Evolutionary conservation across 2,888 invertebrate species (phyloP).

Genomic region (Altica lythri): DNA sequence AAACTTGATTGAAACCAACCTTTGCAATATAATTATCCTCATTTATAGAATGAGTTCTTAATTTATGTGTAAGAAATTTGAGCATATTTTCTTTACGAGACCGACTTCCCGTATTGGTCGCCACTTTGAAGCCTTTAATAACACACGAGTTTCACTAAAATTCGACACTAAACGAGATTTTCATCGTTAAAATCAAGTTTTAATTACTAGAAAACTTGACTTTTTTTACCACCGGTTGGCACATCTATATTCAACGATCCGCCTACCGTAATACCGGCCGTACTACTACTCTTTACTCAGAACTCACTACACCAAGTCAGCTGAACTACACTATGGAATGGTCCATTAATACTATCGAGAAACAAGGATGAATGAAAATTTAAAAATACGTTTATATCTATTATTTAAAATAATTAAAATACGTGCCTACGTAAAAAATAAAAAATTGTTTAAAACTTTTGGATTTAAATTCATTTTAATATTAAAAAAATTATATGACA

Average conservation of each 20-base stretch:
- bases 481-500: no score
- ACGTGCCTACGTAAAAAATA: neutral
- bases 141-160: conserved; percentile 26
- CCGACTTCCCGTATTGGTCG: conserved; percentile 55
- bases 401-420: no score
- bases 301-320: conserved; percentile 52
- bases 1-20: conserved; percentile 62
- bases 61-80: conserved; percentile 84
- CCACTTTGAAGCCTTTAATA: conserved; percentile 48
- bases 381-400: no score
- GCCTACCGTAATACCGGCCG: conserved; percentile 49
- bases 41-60: conserved; percentile 84
- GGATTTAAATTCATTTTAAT: no score
- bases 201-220: no score
- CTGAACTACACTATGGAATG: conserved; percentile 59
- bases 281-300: conserved; percentile 58
- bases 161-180: conserved; percentile 34
- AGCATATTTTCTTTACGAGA: conserved; percentile 73
- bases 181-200: conserved; percentile 40
- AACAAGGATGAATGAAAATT: no score
- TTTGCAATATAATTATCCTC: conserved; percentile 77
- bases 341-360: conserved; percentile 53
- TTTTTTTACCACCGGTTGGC: conserved; percentile 43
- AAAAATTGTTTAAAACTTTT: no score
- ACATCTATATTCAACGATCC: conserved; percentile 38